Evolutionary conservation across 2,888 invertebrate genomes (phyloP), one percentile per base, ranked within the genome.

Genomic region (Emesis furor): DNA sequence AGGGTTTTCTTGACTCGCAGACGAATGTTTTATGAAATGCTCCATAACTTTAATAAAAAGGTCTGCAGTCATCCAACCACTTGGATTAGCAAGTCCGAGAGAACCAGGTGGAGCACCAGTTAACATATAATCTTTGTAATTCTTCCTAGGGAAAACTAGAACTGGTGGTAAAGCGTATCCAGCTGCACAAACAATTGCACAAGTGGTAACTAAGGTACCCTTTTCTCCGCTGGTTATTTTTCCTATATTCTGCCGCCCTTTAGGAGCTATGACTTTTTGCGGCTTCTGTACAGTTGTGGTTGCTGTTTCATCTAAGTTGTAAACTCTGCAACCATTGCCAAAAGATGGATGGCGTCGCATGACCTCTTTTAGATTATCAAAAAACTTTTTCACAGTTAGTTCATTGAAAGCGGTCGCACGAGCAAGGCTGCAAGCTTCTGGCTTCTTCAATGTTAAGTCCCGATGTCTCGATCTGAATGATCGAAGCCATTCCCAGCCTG

Each of bases 51-150:
- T 76, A n/a, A 91, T 77, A 88, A 93, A 94, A 24, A 92, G 75
- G 59, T 92, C 90, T 6, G 88, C 76, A 68, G 89, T 93, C 92
- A 93, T 93, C 93, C 93, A 94, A 24, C 93, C 93, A 65, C 87
- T 88, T 55, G 90, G 89, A 82, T 89, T 62, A 30, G 92, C 93
- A 35, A 93, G 83, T 32, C 92, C 93, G 51, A 93, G 83, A 59
- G 92, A 91, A 55, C 92, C 93, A 71, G 90, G 78, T 73, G 92
- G 93, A 62, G 92, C 93, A 83, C 91, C 91, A 76, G 86, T 89
- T 32, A 92, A 80, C 91, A 93, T 93, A 55, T 67, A 51, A 59
- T 69, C 46, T 68, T 79, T 79, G 17, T 74, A 74, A 30, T 74
- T 69, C 24, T 79, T 74, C 14, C 74, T 59, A 4, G 74, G 79